phyloP scores from a whole-genome alignment of 2,888 invertebrate genomes.

The Trachelus troglodyta region DNA sequence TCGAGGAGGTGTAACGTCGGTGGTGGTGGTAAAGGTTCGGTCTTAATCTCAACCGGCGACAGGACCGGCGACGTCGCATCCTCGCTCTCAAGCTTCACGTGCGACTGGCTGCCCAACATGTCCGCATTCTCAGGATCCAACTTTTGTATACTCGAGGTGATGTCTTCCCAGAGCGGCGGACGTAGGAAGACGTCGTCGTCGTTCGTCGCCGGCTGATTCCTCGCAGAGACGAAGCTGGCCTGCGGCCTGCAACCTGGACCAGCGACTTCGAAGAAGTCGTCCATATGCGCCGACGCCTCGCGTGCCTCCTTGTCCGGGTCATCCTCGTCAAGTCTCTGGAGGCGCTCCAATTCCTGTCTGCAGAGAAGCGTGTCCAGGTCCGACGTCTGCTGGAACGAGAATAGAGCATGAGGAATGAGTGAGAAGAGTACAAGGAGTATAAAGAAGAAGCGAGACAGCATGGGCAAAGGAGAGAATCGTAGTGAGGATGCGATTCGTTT shows the following conservation, averaged over 20 bases:
- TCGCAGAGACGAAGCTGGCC: conserved; percentile 70
- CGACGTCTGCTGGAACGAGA: conserved; percentile 72
- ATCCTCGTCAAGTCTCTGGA: conserved; percentile 73
- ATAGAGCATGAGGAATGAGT: background rate
- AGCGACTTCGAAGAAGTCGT: conserved; percentile 74
- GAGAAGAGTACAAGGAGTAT: background rate
- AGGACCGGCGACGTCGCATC: conserved; percentile 78
- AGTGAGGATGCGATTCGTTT: background rate
- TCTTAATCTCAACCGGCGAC: conserved; percentile 84
- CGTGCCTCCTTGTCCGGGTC: conserved; percentile 64
- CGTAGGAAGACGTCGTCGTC: conserved; percentile 89
- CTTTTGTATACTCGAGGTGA: conserved; percentile 89
- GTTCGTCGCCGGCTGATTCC: conserved; percentile 69
- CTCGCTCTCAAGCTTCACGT: conserved; percentile 84
- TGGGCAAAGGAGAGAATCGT: background rate
- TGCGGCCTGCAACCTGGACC: conserved; percentile 52
- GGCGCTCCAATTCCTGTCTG: conserved; percentile 79
- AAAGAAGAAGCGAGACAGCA: background rate
- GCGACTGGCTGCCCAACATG: conserved; percentile 80
- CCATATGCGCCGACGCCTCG: conserved; percentile 72
- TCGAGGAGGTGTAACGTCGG: conserved; percentile 71
- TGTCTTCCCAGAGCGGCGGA: conserved; percentile 92
- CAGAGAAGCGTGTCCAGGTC: conserved; percentile 84
- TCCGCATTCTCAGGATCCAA: conserved; percentile 91
- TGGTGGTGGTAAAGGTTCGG: conserved; percentile 71